Evolutionary conservation across 2,888 invertebrate species (phyloP), one percentile per base, ranked within the genome.

Genomic region (Amaurobius ferox): DNA sequence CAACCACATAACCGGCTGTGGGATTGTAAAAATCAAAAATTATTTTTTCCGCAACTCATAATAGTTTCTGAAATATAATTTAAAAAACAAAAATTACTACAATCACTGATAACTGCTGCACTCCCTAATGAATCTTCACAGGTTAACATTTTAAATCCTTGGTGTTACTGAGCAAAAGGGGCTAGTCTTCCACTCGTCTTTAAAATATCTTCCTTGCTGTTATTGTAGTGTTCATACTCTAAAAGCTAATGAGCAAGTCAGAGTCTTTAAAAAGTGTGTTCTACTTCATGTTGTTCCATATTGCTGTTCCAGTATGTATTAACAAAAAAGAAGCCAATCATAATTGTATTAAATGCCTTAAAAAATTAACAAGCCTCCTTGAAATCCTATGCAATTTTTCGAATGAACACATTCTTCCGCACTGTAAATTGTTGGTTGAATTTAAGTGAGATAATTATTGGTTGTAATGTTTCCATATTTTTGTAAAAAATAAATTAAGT

Each of bases 401-500:
- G 23, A 55, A 23, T 55, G 19, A 23, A 11, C 2, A 55, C 23
- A 23, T 55, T 19, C 23, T 23, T 5, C 23, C 1, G 55, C 55
- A 55, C 44, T 44, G 44, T 13, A 44, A 44, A 44, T 23, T 55
- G 55, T 55, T 23, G 5, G 55, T 16, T 23, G 16, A n/a, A 23
- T 55, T 55, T 16, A 23, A 3, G 5, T 55, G 23, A 55, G 23
- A 55, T 23, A 23, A 23, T 55, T 5, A 55, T 23, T 19, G 55
- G 55, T 55, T 55, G 55, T 55, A 55, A 55, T 55, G 55, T 55
- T 55, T 11, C 30, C 13, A 64, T 64, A 64, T 64, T 64, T 64
- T 64, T 64, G 64, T 29, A 64, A n/a, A 64, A 64, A 64, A 64
- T 64, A 64, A 64, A 64, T 29, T 64, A 64, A 64, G 29, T 64